Conservation (phyloP, 2,888 invertebrate species). For the Cenopis cana region DNA sequence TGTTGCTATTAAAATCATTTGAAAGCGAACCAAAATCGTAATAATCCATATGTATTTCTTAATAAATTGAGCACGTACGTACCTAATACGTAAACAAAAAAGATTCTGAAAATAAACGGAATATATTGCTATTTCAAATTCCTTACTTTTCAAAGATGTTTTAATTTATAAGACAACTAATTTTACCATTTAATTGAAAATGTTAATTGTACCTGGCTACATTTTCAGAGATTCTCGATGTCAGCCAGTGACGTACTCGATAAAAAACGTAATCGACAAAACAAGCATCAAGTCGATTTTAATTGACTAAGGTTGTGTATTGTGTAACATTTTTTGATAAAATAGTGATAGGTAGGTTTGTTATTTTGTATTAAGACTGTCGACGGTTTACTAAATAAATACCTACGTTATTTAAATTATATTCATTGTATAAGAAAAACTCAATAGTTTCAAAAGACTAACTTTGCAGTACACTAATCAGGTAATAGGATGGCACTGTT, state of each 20-base stretch:
- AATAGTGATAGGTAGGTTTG: too few species aligned
- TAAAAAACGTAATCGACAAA: constrained; percentile 11
- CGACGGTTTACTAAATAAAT: too few species aligned
- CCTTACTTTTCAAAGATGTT: neutral
- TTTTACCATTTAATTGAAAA: neutral
- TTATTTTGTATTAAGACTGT: too few species aligned
- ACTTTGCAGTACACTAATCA: too few species aligned
- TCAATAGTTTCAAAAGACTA: too few species aligned
- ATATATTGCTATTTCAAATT: neutral
- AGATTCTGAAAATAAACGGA: neutral
- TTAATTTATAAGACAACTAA: neutral
- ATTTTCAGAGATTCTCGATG: constrained; percentile 32
- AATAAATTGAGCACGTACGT: neutral
- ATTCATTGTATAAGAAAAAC: too few species aligned
- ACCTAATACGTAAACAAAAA: neutral
- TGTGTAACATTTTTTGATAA: too few species aligned
- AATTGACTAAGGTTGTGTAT: constrained; percentile 29
- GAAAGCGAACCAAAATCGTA: constrained; percentile 23
- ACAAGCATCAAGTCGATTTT: constrained; percentile 3
- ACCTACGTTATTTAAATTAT: too few species aligned
- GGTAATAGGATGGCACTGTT: too few species aligned
- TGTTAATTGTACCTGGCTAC: neutral
- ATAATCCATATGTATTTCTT: constrained; percentile 3
- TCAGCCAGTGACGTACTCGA: constrained; percentile 32
- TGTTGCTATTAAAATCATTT: constrained; percentile 54